A percentile compares a stretch with the other conserved stretches of the same genome.
These are phyloP conservation scores for Drosophila birchii DNA, from an alignment of 2,888 invertebrate genomes.

Conservation along the genomic window DNA sequence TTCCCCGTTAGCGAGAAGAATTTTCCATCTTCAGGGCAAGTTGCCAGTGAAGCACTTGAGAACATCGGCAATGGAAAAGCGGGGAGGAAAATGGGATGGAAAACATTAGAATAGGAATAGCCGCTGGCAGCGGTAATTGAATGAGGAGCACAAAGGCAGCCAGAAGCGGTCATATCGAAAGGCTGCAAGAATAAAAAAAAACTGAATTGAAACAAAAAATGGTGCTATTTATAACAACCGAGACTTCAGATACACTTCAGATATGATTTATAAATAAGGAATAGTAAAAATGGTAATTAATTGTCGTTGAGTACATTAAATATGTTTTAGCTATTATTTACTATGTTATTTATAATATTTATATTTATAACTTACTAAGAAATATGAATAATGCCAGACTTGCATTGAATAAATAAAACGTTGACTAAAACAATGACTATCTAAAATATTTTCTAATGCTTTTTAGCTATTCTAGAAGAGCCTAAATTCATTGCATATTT, in stretches of 20 bases:
- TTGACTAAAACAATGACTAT: neutral
- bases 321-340: neutral
- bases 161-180: conserved; percentile 58
- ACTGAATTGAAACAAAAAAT: neutral
- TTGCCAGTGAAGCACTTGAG: conserved; percentile 74
- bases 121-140: conserved; percentile 74
- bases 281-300: neutral
- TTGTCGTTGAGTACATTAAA: neutral
- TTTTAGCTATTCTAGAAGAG: neutral
- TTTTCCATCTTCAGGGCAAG: conserved; percentile 61
- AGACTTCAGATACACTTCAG: neutral
- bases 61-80: conserved; percentile 46
- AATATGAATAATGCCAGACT: neutral
- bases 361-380: neutral
- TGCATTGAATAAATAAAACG: neutral
- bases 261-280: neutral
- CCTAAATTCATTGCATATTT: neutral
- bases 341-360: neutral
- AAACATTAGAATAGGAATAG: conserved; percentile 60
- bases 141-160: conserved; percentile 64
- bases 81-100: conserved; percentile 2
- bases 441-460: neutral
- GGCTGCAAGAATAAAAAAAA: conserved; percentile 22
- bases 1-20: conserved; percentile 2
- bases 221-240: neutral